Percentiles rank a stretch among this genome's conserved stretches.
These are phyloP conservation scores for Therioaphis trifolii DNA, from an alignment of 2,888 invertebrate genomes.

Conservation along the genomic window DNA sequence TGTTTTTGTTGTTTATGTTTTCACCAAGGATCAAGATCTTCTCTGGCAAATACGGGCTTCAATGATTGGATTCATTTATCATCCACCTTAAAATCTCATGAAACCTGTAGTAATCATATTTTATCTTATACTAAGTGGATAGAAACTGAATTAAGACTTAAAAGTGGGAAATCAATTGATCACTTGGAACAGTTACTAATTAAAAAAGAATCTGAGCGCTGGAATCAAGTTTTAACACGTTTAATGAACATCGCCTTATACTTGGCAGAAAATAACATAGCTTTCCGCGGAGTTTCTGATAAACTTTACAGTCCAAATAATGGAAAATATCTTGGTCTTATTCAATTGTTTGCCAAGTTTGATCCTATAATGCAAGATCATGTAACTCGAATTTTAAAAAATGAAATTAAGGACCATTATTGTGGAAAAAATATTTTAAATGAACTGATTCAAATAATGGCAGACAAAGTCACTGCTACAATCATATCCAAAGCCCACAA, in stretches of 20 bases:
- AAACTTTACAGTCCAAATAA: conserved; percentile 67
- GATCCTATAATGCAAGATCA: no score
- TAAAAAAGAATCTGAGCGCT: conserved; percentile 34
- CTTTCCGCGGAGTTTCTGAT: no score
- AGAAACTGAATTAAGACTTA: conserved; percentile 27
- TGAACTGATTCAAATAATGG: no score
- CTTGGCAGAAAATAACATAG: no score
- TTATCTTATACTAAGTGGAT: conserved; percentile 37
- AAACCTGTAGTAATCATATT: conserved; percentile 49
- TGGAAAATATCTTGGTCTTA: conserved; percentile 68
- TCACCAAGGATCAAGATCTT: not conserved
- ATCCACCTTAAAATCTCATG: conserved; percentile 62
- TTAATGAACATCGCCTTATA: no score
- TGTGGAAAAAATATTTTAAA: no score
- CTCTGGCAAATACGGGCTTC: conserved; percentile 47
- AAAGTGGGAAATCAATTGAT: conserved; percentile 34
- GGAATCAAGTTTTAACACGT: conserved; percentile 32
- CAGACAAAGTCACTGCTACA: no score
- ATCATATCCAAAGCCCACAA: no score
- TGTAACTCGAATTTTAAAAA: no score
- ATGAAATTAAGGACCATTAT: no score
- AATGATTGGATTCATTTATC: conserved; percentile 64
- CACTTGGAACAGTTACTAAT: not conserved
- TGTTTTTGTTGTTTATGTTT: conserved; percentile 63
- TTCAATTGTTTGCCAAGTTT: no score